Base-by-base conservation (phyloP, 2,797 vertebrate genomes). In the Neosilurus hyrtlii region DNA sequence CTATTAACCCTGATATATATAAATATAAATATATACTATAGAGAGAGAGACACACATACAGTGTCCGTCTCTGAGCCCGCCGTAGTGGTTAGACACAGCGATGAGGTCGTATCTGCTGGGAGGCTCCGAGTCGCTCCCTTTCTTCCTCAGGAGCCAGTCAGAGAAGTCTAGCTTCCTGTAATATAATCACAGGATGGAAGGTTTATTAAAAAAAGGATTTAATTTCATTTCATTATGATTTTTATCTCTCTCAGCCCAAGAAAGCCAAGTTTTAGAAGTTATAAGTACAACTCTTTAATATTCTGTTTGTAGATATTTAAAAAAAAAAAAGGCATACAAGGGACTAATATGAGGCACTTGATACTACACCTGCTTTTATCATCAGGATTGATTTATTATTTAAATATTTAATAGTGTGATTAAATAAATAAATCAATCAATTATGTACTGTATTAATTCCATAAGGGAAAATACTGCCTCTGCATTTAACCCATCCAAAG, bases 51-150 rank as follows among this genome's bases (percentile, higher is more conserved):
- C 1, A 73, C 81, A 86, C 95, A 82, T 91, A 97, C 96, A 97
- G 84, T 97, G 96, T 84, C 96, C 96, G 3, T 96, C 96, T 75
- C 95, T 89, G 75, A 97, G 94, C 80, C 95, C 95, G 15, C 96
- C 96, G 2, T 96, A 96, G 89, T 97, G 96, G 91, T 97, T 97
- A 82, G 96, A 96, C 84, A 96, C 96, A 0, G 95, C 94, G 1
- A 97, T 96, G 90, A 97, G 95, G 90, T 97, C 95, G 0, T 97
- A 97, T 86, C 94, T 92, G 91, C 95, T 95, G 1, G 93, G 93
- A 15, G 95, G 94, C 80, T 95, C 93, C 1, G 89, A 90, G 61
- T 88, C 90, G 5, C 90, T 91, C 85, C 88, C 83, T 0, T 88
- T 92, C 81, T 96, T 96, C 87, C 93, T 95, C 88, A 96, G 91